Conservation (phyloP, 2,888 invertebrate genomes). For the Ferrisia virgata region DNA sequence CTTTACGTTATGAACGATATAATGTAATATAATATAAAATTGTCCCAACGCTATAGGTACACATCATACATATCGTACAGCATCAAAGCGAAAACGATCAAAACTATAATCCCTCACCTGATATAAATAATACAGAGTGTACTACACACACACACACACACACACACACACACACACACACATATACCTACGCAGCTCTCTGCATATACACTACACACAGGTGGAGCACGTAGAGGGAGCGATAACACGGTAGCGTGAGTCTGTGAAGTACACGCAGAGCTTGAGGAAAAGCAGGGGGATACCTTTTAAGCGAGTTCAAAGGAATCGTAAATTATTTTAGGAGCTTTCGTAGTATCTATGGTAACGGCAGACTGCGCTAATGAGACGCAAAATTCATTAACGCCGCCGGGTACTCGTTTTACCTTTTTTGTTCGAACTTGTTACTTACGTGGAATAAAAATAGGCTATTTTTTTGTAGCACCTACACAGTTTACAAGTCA, state of each 20-base stretch:
- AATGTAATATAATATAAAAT: not conserved
- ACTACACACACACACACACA: no score
- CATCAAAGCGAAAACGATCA: not conserved
- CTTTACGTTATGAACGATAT: not conserved
- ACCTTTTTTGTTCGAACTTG: not conserved
- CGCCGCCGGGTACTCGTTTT: not conserved
- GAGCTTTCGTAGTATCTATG: constrained; percentile 19
- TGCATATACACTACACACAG: not conserved
- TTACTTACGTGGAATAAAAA: not conserved
- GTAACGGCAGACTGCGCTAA: constrained; percentile 15
- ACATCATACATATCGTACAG: not conserved
- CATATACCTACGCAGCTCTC: no score
- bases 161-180: no score
- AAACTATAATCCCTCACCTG: not conserved
- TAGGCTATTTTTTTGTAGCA: not conserved
- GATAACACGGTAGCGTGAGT: not conserved
- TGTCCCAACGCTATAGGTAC: not conserved
- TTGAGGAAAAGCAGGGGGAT: not conserved
- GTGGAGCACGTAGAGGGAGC: not conserved
- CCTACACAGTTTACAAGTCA: no score
- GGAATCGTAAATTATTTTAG: constrained; percentile 32
- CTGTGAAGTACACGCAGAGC: not conserved
- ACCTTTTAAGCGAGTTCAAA: constrained; percentile 28
- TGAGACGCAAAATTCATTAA: constrained; percentile 31
- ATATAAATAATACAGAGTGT: not conserved